Evolutionary conservation across 2,113 vertebrate species (phyloP).

Genomic region (Pardalotus punctatus): DNA sequence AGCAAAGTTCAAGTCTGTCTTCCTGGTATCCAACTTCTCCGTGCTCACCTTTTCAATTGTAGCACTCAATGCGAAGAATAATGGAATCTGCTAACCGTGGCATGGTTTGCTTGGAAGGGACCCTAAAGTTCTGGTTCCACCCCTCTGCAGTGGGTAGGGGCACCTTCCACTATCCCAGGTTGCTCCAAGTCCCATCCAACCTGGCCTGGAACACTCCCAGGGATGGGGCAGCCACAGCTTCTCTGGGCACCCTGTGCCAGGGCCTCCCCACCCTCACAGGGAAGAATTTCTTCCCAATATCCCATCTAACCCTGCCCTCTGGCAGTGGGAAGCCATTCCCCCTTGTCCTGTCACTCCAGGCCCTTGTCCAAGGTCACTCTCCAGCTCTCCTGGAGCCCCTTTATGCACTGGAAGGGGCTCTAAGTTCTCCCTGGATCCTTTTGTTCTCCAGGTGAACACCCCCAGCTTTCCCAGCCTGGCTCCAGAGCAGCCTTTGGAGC

Average conservation of each 20-base stretch:
- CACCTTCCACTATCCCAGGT: fast-evolving
- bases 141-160: background rate
- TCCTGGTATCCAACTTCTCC: background rate
- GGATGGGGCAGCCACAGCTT: background rate
- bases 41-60: background rate
- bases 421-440: background rate
- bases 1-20: background rate
- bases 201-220: background rate
- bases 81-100: background rate
- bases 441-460: background rate
- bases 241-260: fast-evolving
- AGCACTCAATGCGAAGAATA: background rate
- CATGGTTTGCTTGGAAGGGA: background rate
- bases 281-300: background rate
- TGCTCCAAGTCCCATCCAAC: fast-evolving
- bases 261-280: background rate
- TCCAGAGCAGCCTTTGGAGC: background rate
- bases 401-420: background rate
- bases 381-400: background rate
- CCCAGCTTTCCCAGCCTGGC: background rate
- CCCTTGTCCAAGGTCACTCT: background rate
- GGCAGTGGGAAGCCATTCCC: background rate
- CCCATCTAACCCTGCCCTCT: background rate
- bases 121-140: background rate
- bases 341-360: background rate